Evolutionary conservation across 2,113 vertebrate genomes (phyloP).

Genomic region (Pseudopipra pipra): DNA sequence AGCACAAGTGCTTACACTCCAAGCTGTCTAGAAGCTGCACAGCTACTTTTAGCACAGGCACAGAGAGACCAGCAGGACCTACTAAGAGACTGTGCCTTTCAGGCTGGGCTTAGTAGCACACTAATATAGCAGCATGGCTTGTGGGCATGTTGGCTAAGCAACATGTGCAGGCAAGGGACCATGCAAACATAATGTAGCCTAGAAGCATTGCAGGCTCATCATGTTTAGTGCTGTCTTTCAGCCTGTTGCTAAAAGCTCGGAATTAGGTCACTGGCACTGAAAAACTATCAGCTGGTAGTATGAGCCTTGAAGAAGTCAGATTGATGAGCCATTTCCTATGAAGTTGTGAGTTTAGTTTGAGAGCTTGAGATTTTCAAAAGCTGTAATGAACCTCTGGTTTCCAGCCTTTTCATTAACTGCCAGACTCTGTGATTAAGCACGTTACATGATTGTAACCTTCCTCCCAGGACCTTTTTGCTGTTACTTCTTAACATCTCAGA

Average conservation of each 20-base stretch:
- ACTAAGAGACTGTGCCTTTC: not conserved
- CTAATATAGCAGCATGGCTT: not conserved
- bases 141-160: not conserved
- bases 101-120: rapidly evolving
- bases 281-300: not conserved
- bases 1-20: not conserved
- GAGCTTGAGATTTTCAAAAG: not conserved
- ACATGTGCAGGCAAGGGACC: not conserved
- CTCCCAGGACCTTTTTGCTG: not conserved
- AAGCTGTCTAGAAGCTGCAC: not conserved
- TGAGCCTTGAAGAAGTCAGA: not conserved
- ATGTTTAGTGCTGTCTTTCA: not conserved
- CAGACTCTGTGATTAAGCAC: not conserved
- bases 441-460: not conserved
- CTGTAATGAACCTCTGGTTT: not conserved
- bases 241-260: not conserved
- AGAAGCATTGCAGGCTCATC: rapidly evolving
- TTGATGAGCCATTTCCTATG: not conserved
- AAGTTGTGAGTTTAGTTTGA: not conserved
- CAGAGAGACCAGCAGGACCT: not conserved
- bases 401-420: not conserved
- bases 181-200: rapidly evolving
- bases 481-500: not conserved
- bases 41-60: not conserved
- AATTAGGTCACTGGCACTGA: not conserved